Base-by-base conservation (phyloP, 2,113 vertebrate genomes). In the Pelodiscus sinensis region DNA sequence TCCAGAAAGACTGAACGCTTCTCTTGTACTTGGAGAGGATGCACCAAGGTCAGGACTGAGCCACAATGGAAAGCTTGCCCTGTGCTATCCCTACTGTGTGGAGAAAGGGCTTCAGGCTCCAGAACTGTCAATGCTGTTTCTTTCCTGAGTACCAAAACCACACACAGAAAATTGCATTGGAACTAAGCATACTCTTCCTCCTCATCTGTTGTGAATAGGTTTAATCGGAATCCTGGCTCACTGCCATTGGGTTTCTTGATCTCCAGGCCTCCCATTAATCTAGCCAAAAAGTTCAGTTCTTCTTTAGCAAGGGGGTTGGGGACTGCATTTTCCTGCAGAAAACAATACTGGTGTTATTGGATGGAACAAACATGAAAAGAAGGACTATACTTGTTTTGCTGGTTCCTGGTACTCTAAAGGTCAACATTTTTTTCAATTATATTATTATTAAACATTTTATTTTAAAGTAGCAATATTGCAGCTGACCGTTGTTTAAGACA, bases 231-330 rank as follows among this genome's bases (percentile, higher is more conserved):
- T 89, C 98, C 98, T 1, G 97, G 97, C 92, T 99, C 99, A 0
- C 96, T 77, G 85, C 97, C 98, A 18, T 96, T 81, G 7, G 98
- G 79, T 94, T 98, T 99, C 95, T 98, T 98, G 84, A 98, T 87
- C 57, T 99, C 99, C 96, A 99, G 94, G 22, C 98, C 98, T 93
- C 99, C 99, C 98, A 99, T 98, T 80, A 99, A 98, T 94, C 97
- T 98, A 92, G 99, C 99, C 96, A 99, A 96, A 54, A 99, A 97
- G 93, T 99, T 99, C 91, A 99, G 98, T 85, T 99, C 99, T 97
- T 99, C 99, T 97, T 99, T 99, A 85, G 99, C 99, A 56, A 99
- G 97, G 54, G 99, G 99, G 94, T 99, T 99, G n/a, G 99, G 99
- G 89, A 96, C 95, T 58, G 97, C 73, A 82, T 97, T 99, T 95